Conservation (phyloP, 92 coral and sea anemone genomes). For the Palythoa caribaeorum region DNA sequence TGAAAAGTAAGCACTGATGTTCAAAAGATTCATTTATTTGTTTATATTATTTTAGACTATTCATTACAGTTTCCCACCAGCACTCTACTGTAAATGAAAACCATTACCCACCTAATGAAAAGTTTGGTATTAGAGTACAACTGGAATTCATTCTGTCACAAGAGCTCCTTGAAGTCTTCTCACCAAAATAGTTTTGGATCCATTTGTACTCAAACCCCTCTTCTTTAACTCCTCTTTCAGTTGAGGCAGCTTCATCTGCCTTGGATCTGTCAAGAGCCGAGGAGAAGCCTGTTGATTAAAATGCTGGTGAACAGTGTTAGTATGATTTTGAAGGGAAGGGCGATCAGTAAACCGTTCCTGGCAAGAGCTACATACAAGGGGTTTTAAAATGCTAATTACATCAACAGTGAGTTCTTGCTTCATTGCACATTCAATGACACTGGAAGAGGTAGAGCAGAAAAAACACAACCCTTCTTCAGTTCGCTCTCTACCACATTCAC, state of each 20-base stretch:
- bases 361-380: slow-evolving; percentile 8
- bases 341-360: slow-evolving; percentile 8
- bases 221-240: background rate
- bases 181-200: background rate
- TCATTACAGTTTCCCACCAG: background rate
- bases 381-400: slow-evolving; percentile 11
- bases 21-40: background rate
- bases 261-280: background rate
- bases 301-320: background rate
- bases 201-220: slow-evolving; percentile 4
- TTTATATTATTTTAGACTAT: background rate
- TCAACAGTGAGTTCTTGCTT: slow-evolving; percentile 12
- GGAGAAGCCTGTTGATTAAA: background rate
- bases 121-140: background rate
- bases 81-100: slow-evolving; percentile 16
- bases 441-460: background rate
- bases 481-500: slow-evolving; percentile 15
- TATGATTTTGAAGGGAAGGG: background rate
- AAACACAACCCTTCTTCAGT: background rate
- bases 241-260: background rate
- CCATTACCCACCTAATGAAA: slow-evolving; percentile 15
- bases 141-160: background rate
- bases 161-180: slow-evolving; percentile 17
- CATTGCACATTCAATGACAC: slow-evolving; percentile 3
- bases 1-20: background rate